Evolutionary conservation across 2,797 vertebrate species (phyloP).

Genomic region (Cyclura pinguis): DNA sequence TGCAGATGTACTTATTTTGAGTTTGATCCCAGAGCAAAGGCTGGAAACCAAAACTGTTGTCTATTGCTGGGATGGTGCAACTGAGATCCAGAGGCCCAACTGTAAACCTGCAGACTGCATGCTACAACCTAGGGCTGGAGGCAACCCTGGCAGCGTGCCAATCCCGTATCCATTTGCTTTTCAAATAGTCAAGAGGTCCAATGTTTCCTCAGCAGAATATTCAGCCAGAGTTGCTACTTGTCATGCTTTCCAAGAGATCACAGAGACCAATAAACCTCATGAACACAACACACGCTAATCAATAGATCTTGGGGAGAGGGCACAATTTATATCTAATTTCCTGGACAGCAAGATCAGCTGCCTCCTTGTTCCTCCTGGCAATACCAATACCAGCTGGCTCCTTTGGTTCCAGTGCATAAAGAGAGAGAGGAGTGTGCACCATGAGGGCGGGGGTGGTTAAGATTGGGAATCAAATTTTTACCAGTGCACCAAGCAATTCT

Average conservation of each 20-base stretch:
- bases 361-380: slow-evolving; percentile 22
- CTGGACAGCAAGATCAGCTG: slow-evolving; percentile 60
- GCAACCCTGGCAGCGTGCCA: slow-evolving; percentile 31
- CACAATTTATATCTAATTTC: slow-evolving; percentile 60
- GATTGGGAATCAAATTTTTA: slow-evolving; percentile 54
- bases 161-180: slow-evolving; percentile 23
- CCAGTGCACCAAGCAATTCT: slow-evolving; percentile 38
- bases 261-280: background rate
- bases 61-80: background rate
- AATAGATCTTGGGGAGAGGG: background rate
- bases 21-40: slow-evolving; percentile 39
- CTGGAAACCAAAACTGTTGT: slow-evolving; percentile 19
- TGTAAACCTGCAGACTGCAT: background rate
- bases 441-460: too few relatives aligned
- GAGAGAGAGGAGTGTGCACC: background rate
- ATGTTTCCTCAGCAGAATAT: slow-evolving; percentile 30
- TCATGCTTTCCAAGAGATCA: slow-evolving; percentile 27
- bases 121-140: slow-evolving; percentile 31
- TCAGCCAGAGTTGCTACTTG: background rate
- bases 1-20: slow-evolving; percentile 1
- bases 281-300: background rate
- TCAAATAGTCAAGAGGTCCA: slow-evolving; percentile 37
- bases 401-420: background rate
- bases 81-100: background rate
- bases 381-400: slow-evolving; percentile 45